phyloP scores from a whole-genome alignment of 2,888 invertebrate species.

The Phyllotreta cruciferae region DNA sequence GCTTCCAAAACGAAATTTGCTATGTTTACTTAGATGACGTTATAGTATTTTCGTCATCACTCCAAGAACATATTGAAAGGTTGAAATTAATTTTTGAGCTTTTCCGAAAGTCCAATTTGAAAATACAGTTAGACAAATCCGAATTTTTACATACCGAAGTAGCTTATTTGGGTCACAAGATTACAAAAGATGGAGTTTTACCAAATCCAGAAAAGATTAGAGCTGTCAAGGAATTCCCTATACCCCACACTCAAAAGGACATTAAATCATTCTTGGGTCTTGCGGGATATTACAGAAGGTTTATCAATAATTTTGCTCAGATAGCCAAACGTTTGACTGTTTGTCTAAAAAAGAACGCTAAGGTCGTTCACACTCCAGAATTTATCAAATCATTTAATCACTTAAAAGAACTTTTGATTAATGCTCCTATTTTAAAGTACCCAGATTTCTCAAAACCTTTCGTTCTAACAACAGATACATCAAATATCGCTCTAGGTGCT shows the following conservation, averaged over 20 bases:
- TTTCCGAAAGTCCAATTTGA: no score
- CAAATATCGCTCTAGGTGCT: constrained; percentile 46
- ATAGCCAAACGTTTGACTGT: constrained; percentile 19
- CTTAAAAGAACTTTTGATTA: constrained; percentile 28
- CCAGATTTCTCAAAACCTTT: constrained; percentile 38
- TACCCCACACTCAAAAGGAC: constrained; percentile 18
- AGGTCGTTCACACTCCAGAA: background rate
- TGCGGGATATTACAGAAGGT: constrained; percentile 19
- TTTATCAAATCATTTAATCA: background rate
- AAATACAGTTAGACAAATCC: constrained; percentile 35
- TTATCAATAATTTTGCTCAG: constrained; percentile 30
- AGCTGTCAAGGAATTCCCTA: constrained; percentile 18
- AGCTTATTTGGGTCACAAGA: no score
- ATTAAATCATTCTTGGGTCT: constrained; percentile 27
- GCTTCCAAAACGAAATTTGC: constrained; percentile 30
- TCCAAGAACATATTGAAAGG: no score
- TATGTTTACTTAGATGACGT: constrained; percentile 30
- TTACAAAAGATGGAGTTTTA: constrained; percentile 12
- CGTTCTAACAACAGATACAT: constrained; percentile 49
- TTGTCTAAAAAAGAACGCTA: constrained; percentile 6
- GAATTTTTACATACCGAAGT: no score
- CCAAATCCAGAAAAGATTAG: constrained; percentile 34
- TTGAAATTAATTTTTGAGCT: no score
- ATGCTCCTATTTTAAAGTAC: constrained; percentile 38
- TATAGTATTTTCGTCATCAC: constrained; percentile 26